Conservation (phyloP, 1,140 invertebrate genomes). For the Drosophila persimilis region DNA sequence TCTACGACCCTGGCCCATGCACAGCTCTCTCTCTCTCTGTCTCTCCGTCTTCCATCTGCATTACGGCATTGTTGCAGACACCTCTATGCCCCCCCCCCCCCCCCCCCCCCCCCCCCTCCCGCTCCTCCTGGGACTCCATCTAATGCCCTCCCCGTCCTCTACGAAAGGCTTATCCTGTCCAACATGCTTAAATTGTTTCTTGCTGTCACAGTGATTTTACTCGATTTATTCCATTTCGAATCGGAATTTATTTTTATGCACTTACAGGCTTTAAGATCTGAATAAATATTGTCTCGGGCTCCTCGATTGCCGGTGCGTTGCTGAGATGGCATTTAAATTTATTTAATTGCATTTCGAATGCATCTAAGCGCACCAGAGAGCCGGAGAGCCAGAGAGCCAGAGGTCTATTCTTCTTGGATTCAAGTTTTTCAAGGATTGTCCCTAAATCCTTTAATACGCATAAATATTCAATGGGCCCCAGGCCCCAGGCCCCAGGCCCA, state of each 20-base stretch:
- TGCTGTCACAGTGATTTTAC: constrained; percentile 79
- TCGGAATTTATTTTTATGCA: constrained; percentile 64
- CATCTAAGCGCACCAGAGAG: constrained; percentile 15
- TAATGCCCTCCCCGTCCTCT: not conserved
- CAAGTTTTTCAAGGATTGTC: constrained; percentile 9
- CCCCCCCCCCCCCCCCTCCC: constrained; percentile 7
- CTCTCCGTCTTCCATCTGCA: constrained; percentile 36
- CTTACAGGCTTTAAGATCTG: constrained; percentile 52
- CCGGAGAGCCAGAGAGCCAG: not conserved
- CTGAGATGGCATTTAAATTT: constrained; percentile 50
- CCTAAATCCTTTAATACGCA: constrained; percentile 28
- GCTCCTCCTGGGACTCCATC: not conserved
- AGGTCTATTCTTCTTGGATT: not conserved
- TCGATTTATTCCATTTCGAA: constrained; percentile 72
- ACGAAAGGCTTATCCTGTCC: constrained; percentile 73
- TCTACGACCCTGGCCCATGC: constrained; percentile 48
- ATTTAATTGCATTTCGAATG: constrained; percentile 60
- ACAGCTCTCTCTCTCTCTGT: not conserved
- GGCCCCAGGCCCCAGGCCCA: not conserved
- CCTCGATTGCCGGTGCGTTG: constrained; percentile 21
- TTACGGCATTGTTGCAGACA: constrained; percentile 73
- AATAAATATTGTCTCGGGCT: constrained; percentile 61
- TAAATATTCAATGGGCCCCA: constrained; percentile 39
- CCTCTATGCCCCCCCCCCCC: constrained; percentile 41
- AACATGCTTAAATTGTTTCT: constrained; percentile 81